Conservation (phyloP, 2,888 invertebrate genomes). For the Ametastegia equiseti region DNA sequence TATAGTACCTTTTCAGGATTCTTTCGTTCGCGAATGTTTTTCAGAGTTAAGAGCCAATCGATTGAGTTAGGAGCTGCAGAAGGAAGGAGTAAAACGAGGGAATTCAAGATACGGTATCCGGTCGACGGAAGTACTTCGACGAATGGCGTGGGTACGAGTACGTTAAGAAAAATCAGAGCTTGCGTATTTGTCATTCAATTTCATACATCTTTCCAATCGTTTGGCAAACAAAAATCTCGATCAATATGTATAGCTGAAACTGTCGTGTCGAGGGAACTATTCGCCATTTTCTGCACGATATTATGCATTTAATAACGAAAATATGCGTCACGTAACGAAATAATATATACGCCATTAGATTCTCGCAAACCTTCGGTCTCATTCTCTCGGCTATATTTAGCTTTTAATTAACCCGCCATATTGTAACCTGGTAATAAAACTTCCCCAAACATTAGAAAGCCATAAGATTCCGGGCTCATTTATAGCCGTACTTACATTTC, state of each 20-base stretch:
- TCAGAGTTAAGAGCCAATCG: conserved; percentile 36
- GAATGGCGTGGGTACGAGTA: not conserved
- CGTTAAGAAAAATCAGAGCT: conserved; percentile 9
- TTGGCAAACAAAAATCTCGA: not conserved
- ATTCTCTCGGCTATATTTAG: not conserved
- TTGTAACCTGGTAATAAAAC: conserved; percentile 31
- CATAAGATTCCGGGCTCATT: conserved; percentile 17
- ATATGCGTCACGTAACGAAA: not conserved
- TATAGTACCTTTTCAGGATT: not conserved
- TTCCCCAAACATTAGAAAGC: not conserved
- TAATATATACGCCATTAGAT: not conserved
- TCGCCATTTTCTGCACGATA: not conserved
- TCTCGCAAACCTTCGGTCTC: not conserved
- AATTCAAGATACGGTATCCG: conserved; percentile 40
- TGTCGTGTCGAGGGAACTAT: not conserved
- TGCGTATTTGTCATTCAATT: conserved; percentile 28
- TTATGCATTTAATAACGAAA: not conserved
- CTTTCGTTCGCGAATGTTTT: not conserved
- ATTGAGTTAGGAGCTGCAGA: conserved; percentile 23
- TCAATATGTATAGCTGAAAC: too few species aligned
- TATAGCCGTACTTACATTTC: conserved; percentile 8
- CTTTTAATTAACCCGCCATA: conserved; percentile 4
- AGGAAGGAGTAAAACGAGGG: conserved; percentile 31
- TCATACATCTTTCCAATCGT: not conserved
- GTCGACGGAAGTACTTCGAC: conserved; percentile 43